These are phyloP conservation scores for Naso thynnoides DNA, from an alignment of 2,797 vertebrate species.

Conservation along the genomic window DNA sequence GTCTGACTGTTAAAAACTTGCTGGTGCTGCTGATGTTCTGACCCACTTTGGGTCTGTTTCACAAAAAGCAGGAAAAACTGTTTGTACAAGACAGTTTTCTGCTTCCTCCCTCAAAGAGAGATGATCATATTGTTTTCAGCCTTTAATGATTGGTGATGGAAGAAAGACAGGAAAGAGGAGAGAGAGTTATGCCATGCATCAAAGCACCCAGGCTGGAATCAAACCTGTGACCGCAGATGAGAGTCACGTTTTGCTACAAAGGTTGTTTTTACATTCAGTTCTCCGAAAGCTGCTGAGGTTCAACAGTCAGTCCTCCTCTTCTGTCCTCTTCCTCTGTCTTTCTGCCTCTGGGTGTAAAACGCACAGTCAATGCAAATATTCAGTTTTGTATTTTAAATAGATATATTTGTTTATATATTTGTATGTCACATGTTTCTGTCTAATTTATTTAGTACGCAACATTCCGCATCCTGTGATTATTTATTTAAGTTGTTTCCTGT, in stretches of 20 bases:
- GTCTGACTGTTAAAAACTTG: neutral
- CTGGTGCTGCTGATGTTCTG: neutral
- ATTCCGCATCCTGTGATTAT: constrained; percentile 86
- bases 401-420: constrained; percentile 15
- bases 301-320: neutral
- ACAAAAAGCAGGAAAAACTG: neutral
- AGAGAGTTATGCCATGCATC: too few relatives aligned
- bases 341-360: constrained; percentile 77
- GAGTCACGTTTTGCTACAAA: neutral
- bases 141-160: too few relatives aligned
- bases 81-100: neutral
- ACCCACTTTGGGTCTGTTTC: neutral
- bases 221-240: too few relatives aligned
- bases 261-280: neutral
- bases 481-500: constrained; percentile 83
- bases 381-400: constrained; percentile 70
- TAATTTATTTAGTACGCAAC: constrained; percentile 88
- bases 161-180: too few relatives aligned
- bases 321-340: too few relatives aligned
- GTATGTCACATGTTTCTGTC: constrained; percentile 47
- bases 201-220: too few relatives aligned
- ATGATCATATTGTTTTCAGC: too few relatives aligned
- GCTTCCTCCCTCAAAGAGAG: too few relatives aligned
- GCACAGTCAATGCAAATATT: constrained; percentile 94
- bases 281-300: neutral